Evolutionary conservation across 2,113 vertebrate genomes (phyloP), one percentile per base, ranked within the genome.

Genomic region (Ictalurus punctatus): DNA sequence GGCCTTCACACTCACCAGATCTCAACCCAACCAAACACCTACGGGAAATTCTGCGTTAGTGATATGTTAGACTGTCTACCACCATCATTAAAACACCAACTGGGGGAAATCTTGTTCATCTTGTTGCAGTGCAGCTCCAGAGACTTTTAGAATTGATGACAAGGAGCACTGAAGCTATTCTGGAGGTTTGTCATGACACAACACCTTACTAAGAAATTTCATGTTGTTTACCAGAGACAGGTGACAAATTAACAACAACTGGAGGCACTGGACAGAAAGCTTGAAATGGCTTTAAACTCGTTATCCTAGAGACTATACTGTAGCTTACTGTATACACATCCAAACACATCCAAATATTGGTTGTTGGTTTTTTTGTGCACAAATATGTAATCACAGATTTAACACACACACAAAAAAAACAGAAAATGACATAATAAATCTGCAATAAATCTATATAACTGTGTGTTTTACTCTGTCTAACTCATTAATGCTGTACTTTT

Each of bases 51-150:
- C 1, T 52, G 8, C 10, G 48, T 52, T 10, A 58, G 13, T 30
- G 23, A 52, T 27, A 10, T 52, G 44, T 16, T n/a, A 79, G 79
- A 81, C 79, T 21, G n/a, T 34, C 54, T 21, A 13, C 52, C 7
- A 81, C 16, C 54, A 81, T 58, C 54, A 56, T 81, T 81, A 58
- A 81, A 81, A 81, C 16, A 30, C n/a, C 79, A 58, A 58, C 17
- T 58, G 1, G n/a, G n/a, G n/a, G 17, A 34, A 54, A 34, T 34
- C n/a, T 34, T n/a, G 12, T 80, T 80, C 76, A 79, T 48, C 44
- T 52, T 37, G 56, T 59, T 59, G 8, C 3, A 59, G 1, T 82
- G 13, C 44, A 54, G 44, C 23, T 79, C 44, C 23, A 79, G 76
- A 54, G 79, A 13, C n/a, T 4, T 56, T 58, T 58, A 30, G n/a